Conservation (phyloP, 2,797 vertebrate genomes). For the Taenioides sp. region DNA sequence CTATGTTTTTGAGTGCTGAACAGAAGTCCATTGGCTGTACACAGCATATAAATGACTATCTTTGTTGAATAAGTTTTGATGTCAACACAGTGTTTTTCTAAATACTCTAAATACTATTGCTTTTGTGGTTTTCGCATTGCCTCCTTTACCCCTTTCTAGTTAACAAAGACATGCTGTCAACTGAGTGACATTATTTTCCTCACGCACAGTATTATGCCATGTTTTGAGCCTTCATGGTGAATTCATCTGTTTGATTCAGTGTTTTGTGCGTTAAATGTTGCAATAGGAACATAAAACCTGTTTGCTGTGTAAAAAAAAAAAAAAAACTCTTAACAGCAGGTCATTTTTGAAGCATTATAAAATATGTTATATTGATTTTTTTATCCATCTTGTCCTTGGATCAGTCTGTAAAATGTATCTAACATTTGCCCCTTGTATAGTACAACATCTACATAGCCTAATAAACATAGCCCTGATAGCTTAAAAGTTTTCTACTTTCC, state of each 20-base stretch:
- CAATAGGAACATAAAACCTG: constrained; percentile 13
- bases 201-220: constrained; percentile 43
- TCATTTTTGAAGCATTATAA: constrained; percentile 60
- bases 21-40: too few relatives aligned
- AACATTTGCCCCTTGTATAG: neutral
- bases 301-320: constrained; percentile 56
- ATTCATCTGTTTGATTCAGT: constrained; percentile 17
- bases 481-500: constrained; percentile 14
- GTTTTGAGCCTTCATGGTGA: constrained; percentile 33
- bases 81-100: constrained; percentile 33
- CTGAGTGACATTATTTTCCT: constrained; percentile 33
- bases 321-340: constrained; percentile 59
- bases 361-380: constrained; percentile 67
- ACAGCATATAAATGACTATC: constrained; percentile 6
- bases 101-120: constrained; percentile 46
- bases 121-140: constrained; percentile 40
- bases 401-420: constrained; percentile 56
- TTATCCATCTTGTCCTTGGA: constrained; percentile 64
- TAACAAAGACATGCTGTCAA: constrained; percentile 37
- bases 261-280: constrained; percentile 39
- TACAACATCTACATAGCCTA: neutral
- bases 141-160: constrained; percentile 13
- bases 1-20: too few relatives aligned
- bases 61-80: constrained; percentile 37
- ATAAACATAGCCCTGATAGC: constrained; percentile 1